Evolutionary conservation across 2,888 invertebrate species (phyloP).

Genomic region (Conistra vaccinii): DNA sequence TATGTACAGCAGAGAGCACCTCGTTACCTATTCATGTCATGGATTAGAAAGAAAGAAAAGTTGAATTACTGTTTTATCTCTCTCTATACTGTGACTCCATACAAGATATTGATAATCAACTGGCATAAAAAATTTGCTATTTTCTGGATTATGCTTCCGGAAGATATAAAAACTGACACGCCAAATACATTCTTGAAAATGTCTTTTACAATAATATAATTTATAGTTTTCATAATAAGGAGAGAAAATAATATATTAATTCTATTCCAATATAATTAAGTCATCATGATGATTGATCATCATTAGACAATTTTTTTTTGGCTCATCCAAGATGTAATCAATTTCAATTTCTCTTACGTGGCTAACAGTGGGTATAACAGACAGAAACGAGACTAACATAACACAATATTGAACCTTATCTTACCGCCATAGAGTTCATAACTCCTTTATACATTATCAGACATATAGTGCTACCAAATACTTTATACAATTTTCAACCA

Average conservation of each 20-base stretch:
- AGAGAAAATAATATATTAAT: conserved; percentile 7
- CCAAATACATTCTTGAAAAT: conserved; percentile 1
- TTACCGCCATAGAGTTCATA: background rate
- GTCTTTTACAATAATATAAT: conserved; percentile 8
- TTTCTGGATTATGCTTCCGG: background rate
- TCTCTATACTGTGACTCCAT: conserved; percentile 6
- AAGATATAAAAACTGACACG: background rate
- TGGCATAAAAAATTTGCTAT: background rate
- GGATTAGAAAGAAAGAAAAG: background rate
- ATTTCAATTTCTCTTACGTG: conserved; percentile 11
- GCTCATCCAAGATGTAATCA: background rate
- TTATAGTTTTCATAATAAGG: background rate
- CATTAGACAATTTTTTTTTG: conserved; percentile 1
- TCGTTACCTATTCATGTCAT: background rate
- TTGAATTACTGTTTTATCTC: conserved; percentile 27
- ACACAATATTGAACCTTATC: conserved; percentile 43
- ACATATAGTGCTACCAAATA: background rate
- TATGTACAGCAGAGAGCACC: background rate
- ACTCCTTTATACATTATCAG: background rate
- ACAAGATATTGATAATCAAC: background rate
- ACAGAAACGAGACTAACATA: background rate
- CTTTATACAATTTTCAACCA: conserved; percentile 23
- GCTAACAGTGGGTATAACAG: background rate
- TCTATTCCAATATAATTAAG: conserved; percentile 3
- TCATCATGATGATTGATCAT: background rate